Evolutionary conservation across 2,797 vertebrate genomes (phyloP), one percentile per base, ranked within the genome.

Genomic region (Crocidura indochinensis): DNA sequence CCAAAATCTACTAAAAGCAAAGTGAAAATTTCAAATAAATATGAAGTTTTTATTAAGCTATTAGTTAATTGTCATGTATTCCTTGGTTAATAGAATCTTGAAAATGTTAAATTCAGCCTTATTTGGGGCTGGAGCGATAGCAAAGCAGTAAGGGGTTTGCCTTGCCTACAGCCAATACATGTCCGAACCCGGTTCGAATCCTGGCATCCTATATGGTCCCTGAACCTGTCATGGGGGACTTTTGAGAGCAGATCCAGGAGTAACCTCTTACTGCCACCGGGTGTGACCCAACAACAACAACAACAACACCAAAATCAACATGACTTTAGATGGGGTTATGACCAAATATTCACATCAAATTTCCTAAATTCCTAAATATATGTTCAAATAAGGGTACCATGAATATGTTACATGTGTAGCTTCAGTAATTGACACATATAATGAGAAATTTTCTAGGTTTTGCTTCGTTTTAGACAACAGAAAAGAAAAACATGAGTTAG

Each of bases 101-200:
- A 72, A 53, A 6, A 73, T 91, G 86, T 94, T 87, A 84, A 84
- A 74, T 81, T 20, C 87, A 76, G 44, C 83, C 69, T 75, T 83
- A 84, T 79, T 90, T 38, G 38, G 38, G 38, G 38, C 38, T 5
- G 38, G 38, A 38, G 38, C 5, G 38, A 38, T 38, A 38, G 38
- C 38, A 38, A 2, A 38, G 38, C 38, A 38, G 38, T 38, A 38
- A 38, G 38, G 38, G 2, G 38, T 38, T 38, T 38, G 38, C 38
- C 38, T 20, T 89, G 69, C 27, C 80, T 78, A 64, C 79, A 84
- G 75, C 90, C 2, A 38, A 38, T 38, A 38, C 38, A 38, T 38
- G 38, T 38, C 38, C 38, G 5, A 38, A 38, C 38, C 38, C 38
- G 38, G 38, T 38, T 38, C 38, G 38, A 38, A 38, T 5, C 38